These are phyloP conservation scores for Diplazon laetatorius DNA, from an alignment of 2,888 invertebrate species.

Conservation along the genomic window DNA sequence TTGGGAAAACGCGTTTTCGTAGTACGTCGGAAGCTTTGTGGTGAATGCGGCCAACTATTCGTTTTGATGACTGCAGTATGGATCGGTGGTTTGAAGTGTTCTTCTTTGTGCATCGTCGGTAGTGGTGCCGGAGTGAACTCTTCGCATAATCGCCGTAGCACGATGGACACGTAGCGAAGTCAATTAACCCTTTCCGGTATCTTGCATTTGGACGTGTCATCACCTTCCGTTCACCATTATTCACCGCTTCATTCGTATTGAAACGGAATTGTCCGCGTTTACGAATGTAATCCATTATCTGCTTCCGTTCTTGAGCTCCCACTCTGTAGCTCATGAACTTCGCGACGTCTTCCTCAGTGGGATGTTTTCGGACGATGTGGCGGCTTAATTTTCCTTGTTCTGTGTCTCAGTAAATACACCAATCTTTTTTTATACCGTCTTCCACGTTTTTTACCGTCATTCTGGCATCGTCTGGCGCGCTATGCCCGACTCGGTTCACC, in stretches of 20 bases:
- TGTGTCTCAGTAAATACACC: constrained; percentile 49
- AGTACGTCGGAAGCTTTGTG: constrained; percentile 21
- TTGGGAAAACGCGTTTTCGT: constrained; percentile 47
- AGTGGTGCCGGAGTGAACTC: constrained; percentile 41
- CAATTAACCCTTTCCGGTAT: constrained; percentile 15
- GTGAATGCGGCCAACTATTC: constrained; percentile 48
- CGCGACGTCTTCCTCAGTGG: constrained; percentile 34
- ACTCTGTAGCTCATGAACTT: constrained; percentile 11
- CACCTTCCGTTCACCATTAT: constrained; percentile 39
- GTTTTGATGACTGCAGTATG: constrained; percentile 13
- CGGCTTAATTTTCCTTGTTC: constrained; percentile 47
- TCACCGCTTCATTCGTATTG: constrained; percentile 18
- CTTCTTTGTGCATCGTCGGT: constrained; percentile 22
- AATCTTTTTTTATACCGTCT: constrained; percentile 37
- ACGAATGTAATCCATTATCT: constrained; percentile 29
- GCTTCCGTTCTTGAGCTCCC: constrained; percentile 30
- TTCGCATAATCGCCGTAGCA: constrained; percentile 47
- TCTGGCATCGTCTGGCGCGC: constrained; percentile 27
- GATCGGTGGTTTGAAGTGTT: constrained; percentile 5
- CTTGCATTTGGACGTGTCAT: constrained; percentile 34
- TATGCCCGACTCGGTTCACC: constrained; percentile 29
- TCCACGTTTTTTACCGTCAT: constrained; percentile 7
- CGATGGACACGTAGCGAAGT: constrained; percentile 51
- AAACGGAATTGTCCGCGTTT: constrained; percentile 47
- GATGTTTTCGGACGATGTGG: constrained; percentile 38